Conservation (phyloP, 2,797 vertebrate species). For the Chelonia mydas region DNA sequence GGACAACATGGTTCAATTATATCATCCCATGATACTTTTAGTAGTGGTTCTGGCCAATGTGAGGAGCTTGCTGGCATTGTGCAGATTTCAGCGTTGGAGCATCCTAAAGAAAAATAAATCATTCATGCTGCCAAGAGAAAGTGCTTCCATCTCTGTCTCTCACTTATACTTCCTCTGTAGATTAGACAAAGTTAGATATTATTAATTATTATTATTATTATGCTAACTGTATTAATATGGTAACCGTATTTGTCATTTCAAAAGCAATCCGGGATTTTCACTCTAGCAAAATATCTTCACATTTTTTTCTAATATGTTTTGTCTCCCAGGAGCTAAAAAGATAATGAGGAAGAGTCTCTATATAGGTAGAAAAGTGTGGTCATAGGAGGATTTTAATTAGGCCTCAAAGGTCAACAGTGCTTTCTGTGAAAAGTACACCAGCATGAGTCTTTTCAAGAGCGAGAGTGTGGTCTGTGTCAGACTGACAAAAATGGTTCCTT, state of each 20-base stretch:
- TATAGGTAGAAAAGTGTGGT: background rate
- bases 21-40: conserved; percentile 19
- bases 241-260: conserved; percentile 51
- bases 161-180: conserved; percentile 2
- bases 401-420: background rate
- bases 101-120: conserved; percentile 35
- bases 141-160: background rate
- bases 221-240: conserved; percentile 51
- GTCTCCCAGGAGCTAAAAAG: background rate
- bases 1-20: conserved; percentile 6
- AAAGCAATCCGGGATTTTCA: background rate
- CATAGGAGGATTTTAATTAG: background rate
- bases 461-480: background rate
- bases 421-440: accelerated
- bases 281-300: background rate
- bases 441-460: accelerated
- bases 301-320: background rate
- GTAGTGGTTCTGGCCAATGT: conserved; percentile 13
- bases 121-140: conserved; percentile 31
- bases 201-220: conserved; percentile 19
- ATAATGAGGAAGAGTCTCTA: background rate
- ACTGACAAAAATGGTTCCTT: background rate
- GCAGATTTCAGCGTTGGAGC: conserved; percentile 22
- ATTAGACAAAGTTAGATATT: conserved; percentile 32
- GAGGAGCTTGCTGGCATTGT: conserved; percentile 6